Percentiles rank a stretch among this genome's conserved stretches.
Evolutionary conservation across 2,888 invertebrate genomes (phyloP).

Genomic region (Nephrotoma guestfalica): DNA sequence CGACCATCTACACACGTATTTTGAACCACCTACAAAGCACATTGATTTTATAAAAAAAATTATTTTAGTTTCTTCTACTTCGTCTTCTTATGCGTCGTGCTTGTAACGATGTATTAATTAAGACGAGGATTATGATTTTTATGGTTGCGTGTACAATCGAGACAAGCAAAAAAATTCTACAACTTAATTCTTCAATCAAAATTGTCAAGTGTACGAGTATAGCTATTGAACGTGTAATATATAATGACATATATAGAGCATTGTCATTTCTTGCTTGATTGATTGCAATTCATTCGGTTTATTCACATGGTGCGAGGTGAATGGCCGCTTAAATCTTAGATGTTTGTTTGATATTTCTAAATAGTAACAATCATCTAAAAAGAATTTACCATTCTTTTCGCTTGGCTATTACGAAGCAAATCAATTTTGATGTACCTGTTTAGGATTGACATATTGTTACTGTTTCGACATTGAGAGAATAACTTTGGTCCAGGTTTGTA

Average conservation of each 20-base stretch:
- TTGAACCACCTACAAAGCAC: not conserved
- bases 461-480: too few relatives aligned
- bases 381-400: too few relatives aligned
- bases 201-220: not conserved
- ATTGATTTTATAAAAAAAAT: not conserved
- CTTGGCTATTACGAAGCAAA: too few relatives aligned
- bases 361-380: not conserved
- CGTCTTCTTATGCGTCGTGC: not conserved
- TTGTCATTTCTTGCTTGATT: not conserved
- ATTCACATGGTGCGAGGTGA: not conserved
- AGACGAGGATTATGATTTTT: not conserved
- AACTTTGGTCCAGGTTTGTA: too few relatives aligned
- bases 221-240: not conserved
- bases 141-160: not conserved
- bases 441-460: too few relatives aligned
- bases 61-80: not conserved
- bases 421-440: too few relatives aligned
- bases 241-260: not conserved
- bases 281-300: not conserved
- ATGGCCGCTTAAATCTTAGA: not conserved
- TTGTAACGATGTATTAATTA: not conserved
- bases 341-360: not conserved
- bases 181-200: not conserved
- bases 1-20: not conserved
- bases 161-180: not conserved